Percentiles rank a stretch among this genome's conserved stretches.
phyloP scores from a whole-genome alignment of 2,888 invertebrate genomes.

The Melanargia galathea region DNA sequence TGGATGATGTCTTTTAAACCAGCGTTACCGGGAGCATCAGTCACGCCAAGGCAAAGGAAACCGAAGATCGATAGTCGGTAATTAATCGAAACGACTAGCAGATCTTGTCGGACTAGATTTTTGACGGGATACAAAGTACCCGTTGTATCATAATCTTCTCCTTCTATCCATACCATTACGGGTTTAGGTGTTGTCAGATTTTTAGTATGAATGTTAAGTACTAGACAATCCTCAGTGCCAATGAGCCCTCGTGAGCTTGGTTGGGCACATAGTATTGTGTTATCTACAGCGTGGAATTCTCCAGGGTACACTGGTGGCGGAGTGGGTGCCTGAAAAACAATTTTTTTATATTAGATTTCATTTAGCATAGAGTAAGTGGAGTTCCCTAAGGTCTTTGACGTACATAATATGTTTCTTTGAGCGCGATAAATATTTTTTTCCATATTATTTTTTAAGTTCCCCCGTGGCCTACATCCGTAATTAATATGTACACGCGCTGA shows the following conservation, averaged over 20 bases:
- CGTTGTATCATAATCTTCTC: constrained; percentile 59
- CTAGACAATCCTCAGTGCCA: constrained; percentile 69
- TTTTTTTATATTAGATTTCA: not conserved
- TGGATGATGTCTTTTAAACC: constrained; percentile 92
- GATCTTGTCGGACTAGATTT: constrained; percentile 84
- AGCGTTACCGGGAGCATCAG: constrained; percentile 89
- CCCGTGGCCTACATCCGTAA: no score
- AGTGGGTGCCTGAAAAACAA: constrained; percentile 51
- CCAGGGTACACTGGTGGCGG: constrained; percentile 49
- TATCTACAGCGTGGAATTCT: constrained; percentile 53
- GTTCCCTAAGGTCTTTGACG: no score
- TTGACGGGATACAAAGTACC: constrained; percentile 65
- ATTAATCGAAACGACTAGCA: constrained; percentile 85
- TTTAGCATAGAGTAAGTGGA: no score
- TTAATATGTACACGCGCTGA: no score
- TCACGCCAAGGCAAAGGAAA: constrained; percentile 83
- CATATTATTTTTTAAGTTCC: no score
- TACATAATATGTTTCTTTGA: no score
- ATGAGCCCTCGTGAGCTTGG: constrained; percentile 59
- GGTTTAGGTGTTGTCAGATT: constrained; percentile 58
- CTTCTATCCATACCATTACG: constrained; percentile 68
- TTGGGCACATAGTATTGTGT: constrained; percentile 61
- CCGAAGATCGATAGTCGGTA: constrained; percentile 89
- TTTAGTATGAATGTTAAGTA: constrained; percentile 61
- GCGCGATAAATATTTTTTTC: no score